phyloP scores from a whole-genome alignment of 2,113 vertebrate species.

The Microcebus griseorufus region DNA sequence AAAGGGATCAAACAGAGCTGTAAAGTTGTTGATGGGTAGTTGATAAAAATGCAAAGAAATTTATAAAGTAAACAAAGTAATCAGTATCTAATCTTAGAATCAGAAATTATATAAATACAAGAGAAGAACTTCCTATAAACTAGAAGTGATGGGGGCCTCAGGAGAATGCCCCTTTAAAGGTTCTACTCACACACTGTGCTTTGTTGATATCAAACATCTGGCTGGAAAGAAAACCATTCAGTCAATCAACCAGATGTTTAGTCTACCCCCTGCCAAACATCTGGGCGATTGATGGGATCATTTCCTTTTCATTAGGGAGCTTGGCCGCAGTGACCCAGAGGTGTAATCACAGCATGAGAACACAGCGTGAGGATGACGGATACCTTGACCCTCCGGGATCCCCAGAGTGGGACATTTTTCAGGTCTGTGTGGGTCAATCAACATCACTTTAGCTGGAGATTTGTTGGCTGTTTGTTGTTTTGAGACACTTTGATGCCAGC shows the following conservation, averaged over 20 bases:
- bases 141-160: background rate
- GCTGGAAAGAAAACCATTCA: constrained; percentile 57
- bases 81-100: background rate
- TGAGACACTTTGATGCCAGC: constrained; percentile 49
- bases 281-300: constrained; percentile 58
- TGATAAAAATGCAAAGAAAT: constrained; percentile 10
- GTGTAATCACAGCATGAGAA: constrained; percentile 58
- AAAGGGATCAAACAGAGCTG: background rate
- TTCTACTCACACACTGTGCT: background rate
- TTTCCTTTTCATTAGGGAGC: constrained; percentile 65
- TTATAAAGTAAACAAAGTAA: constrained; percentile 45
- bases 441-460: constrained; percentile 54
- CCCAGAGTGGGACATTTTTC: constrained; percentile 50
- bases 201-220: constrained; percentile 74
- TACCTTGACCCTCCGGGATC: constrained; percentile 40
- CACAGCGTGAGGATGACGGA: constrained; percentile 14
- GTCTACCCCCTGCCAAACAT: constrained; percentile 72
- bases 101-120: constrained; percentile 2
- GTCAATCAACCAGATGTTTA: constrained; percentile 75
- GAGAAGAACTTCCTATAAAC: background rate
- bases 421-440: constrained; percentile 48
- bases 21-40: background rate
- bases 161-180: background rate
- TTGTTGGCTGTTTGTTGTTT: constrained; percentile 55
- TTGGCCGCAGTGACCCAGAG: constrained; percentile 42